Evolutionary conservation across 2,113 vertebrate species (phyloP).

Genomic region (Microcebus jonahi): DNA sequence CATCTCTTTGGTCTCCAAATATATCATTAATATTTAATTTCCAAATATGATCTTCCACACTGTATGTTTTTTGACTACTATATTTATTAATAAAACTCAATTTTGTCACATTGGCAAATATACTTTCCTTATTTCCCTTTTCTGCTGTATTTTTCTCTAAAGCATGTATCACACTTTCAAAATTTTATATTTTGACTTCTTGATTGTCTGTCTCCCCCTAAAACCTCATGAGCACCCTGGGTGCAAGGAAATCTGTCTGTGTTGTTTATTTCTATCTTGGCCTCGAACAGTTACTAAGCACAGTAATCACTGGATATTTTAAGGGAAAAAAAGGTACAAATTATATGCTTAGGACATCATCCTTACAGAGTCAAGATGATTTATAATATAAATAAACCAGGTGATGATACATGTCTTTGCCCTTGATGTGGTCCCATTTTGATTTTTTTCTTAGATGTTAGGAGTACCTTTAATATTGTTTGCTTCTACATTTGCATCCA

Average conservation of each 20-base stretch:
- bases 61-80: not conserved
- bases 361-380: not conserved
- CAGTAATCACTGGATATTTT: not conserved
- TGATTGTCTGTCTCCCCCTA: not conserved
- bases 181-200: not conserved
- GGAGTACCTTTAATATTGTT: not conserved
- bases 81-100: not conserved
- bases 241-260: not conserved
- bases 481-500: not conserved
- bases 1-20: not conserved
- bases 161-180: not conserved
- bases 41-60: not conserved
- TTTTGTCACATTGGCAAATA: not conserved
- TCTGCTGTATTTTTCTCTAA: not conserved
- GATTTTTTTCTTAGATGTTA: not conserved
- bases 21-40: not conserved
- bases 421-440: too few species aligned
- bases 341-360: not conserved
- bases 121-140: not conserved
- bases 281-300: not conserved
- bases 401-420: not conserved
- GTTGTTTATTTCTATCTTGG: not conserved
- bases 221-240: not conserved
- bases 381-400: not conserved
- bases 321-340: not conserved